Percentiles rank a stretch among this genome's conserved stretches.
phyloP scores from a whole-genome alignment of 2,888 invertebrate species.

The Mythimna lalbum region DNA sequence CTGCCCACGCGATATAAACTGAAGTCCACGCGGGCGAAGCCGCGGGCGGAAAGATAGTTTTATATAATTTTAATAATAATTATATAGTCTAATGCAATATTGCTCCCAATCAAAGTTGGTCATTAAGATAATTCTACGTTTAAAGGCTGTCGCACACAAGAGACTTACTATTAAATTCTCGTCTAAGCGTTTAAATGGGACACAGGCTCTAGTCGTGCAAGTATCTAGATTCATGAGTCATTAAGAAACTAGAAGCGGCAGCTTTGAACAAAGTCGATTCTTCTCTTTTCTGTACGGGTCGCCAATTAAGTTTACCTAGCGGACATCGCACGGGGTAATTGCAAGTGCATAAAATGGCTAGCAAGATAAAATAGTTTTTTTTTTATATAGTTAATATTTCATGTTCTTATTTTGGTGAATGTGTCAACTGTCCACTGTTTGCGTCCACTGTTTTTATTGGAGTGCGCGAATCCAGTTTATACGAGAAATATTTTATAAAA shows the following conservation, averaged over 20 bases:
- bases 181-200: slow-evolving; percentile 41
- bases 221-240: slow-evolving; percentile 56
- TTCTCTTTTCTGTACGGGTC: slow-evolving; percentile 37
- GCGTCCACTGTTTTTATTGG: slow-evolving; percentile 24
- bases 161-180: slow-evolving; percentile 36
- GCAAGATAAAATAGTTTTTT: slow-evolving; percentile 11
- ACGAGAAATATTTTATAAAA: slow-evolving; percentile 5
- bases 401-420: slow-evolving; percentile 21
- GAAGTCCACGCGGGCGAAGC: no score
- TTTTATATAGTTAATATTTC: slow-evolving; percentile 17
- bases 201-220: slow-evolving; percentile 30
- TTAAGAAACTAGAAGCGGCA: slow-evolving; percentile 52
- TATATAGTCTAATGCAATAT: background rate
- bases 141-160: slow-evolving; percentile 17
- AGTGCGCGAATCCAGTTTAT: slow-evolving; percentile 7
- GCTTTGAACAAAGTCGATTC: slow-evolving; percentile 51
- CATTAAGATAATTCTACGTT: slow-evolving; percentile 14
- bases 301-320: slow-evolving; percentile 49
- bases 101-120: slow-evolving; percentile 1
- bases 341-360: slow-evolving; percentile 22
- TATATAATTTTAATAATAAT: no score
- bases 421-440: slow-evolving; percentile 27
- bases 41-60: no score
- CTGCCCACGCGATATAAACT: no score
- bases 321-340: slow-evolving; percentile 19